Conservation (phyloP, 2,888 invertebrate species). For the Andrena bicolor region DNA sequence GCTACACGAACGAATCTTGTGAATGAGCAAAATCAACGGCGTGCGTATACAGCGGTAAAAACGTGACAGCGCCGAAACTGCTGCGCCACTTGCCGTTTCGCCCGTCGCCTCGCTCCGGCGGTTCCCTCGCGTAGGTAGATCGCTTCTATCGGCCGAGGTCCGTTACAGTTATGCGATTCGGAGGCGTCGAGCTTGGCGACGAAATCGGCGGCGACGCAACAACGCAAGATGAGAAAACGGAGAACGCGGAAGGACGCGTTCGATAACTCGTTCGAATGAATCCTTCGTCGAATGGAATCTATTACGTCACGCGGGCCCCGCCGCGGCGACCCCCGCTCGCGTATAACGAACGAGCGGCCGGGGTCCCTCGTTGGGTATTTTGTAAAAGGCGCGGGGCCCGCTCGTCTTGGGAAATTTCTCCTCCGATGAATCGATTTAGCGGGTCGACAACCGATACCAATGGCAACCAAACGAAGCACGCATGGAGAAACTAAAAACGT, state of each 20-base stretch:
- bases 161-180: neutral
- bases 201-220: conserved; percentile 8
- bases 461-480: conserved; percentile 43
- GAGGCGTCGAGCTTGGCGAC: conserved; percentile 8
- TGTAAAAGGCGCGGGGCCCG: conserved; percentile 7
- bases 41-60: conserved; percentile 39
- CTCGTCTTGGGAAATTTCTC: conserved; percentile 11
- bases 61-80: conserved; percentile 24
- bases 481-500: conserved; percentile 34
- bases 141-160: neutral
- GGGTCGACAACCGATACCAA: conserved; percentile 9
- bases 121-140: too few relatives aligned
- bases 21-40: conserved; percentile 52
- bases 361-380: conserved; percentile 9
- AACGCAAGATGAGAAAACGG: conserved; percentile 5
- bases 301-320: conserved; percentile 7
- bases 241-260: conserved; percentile 1
- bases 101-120: neutral
- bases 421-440: neutral
- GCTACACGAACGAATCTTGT: conserved; percentile 44
- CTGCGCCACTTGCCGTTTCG: neutral
- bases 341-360: conserved; percentile 23
- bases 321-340: conserved; percentile 27
- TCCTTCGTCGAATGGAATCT: conserved; percentile 20
- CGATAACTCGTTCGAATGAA: conserved; percentile 16